A percentile compares a stretch with the other conserved stretches of the same genome.
Conservation (phyloP, 2,888 invertebrate species). For the Furcula furcula region DNA sequence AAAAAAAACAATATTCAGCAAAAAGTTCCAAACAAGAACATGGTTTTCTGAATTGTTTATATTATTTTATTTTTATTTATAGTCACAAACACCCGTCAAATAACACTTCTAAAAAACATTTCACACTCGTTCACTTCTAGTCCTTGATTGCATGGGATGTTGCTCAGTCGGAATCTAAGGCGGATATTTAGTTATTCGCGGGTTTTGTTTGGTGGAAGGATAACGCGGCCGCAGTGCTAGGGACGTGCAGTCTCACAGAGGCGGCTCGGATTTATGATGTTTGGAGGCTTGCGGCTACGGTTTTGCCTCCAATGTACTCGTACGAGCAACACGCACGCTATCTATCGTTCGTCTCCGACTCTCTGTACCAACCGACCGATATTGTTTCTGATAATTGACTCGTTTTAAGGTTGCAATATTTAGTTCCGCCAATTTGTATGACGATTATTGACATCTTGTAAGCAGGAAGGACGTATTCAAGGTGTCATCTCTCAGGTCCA, state of each 20-base stretch:
- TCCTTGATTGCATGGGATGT: slow-evolving; percentile 49
- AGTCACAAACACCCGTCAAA: slow-evolving; percentile 48
- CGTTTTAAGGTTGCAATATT: slow-evolving; percentile 45
- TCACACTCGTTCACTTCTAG: slow-evolving; percentile 60
- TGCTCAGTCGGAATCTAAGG: background rate
- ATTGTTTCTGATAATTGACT: slow-evolving; percentile 59
- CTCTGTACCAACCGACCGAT: slow-evolving; percentile 53
- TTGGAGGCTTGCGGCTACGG: slow-evolving; percentile 40
- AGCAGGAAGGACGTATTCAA: slow-evolving; percentile 30
- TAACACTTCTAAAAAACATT: slow-evolving; percentile 63
- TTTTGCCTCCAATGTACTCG: slow-evolving; percentile 59
- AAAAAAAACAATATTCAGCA: slow-evolving; percentile 29
- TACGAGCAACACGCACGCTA: too few species aligned
- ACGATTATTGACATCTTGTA: slow-evolving; percentile 25
- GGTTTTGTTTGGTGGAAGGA: background rate
- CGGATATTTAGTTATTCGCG: background rate
- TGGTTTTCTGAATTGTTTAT: slow-evolving; percentile 39
- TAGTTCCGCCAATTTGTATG: slow-evolving; percentile 40
- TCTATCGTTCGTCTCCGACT: slow-evolving; percentile 18
- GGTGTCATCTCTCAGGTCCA: slow-evolving; percentile 25
- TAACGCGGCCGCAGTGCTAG: slow-evolving; percentile 3
- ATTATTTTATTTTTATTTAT: slow-evolving; percentile 2
- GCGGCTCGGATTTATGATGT: slow-evolving; percentile 46
- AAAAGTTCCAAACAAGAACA: slow-evolving; percentile 48
- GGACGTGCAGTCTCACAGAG: slow-evolving; percentile 48